Percentiles rank a stretch among this genome's conserved stretches.
phyloP scores from a whole-genome alignment of 2,113 vertebrate genomes.

The Mugil cephalus region DNA sequence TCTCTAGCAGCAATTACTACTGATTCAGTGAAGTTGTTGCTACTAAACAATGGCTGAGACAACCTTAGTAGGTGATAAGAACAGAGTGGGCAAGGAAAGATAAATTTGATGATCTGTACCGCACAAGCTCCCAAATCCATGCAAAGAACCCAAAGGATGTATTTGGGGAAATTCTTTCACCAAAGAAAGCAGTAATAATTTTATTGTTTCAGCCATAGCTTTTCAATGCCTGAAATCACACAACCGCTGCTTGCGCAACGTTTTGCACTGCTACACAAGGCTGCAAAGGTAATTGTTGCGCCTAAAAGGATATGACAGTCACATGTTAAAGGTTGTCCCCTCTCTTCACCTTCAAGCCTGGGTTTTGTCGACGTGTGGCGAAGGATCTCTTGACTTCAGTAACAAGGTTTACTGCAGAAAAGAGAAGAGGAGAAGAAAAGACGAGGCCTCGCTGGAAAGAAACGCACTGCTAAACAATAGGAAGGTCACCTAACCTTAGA shows the following conservation, averaged over 20 bases:
- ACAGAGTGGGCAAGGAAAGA: constrained; percentile 26
- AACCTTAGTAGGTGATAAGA: constrained; percentile 49
- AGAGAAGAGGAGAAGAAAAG: constrained; percentile 60
- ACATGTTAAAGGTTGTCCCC: constrained; percentile 71
- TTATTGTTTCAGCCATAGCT: constrained; percentile 9
- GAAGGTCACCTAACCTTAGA: constrained; percentile 72
- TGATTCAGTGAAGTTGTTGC: constrained; percentile 48
- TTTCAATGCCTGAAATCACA: constrained; percentile 42
- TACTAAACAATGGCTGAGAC: constrained; percentile 65
- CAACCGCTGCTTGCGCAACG: constrained; percentile 48
- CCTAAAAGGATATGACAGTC: constrained; percentile 63
- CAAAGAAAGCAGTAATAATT: constrained; percentile 50
- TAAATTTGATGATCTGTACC: constrained; percentile 46
- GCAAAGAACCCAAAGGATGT: constrained; percentile 15
- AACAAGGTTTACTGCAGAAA: constrained; percentile 69
- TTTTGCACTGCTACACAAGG: constrained; percentile 74
- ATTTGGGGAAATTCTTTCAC: constrained; percentile 16
- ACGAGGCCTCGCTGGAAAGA: constrained; percentile 62
- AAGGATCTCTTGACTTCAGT: constrained; percentile 73
- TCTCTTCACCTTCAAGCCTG: constrained; percentile 73
- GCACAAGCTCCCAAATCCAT: constrained; percentile 32
- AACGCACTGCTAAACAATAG: constrained; percentile 62
- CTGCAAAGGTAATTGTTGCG: constrained; percentile 74
- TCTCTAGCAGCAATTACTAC: constrained; percentile 59
- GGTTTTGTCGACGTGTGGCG: constrained; percentile 74